Base-by-base conservation (phyloP, 2,888 invertebrate genomes). In the Microchrysa polita region DNA sequence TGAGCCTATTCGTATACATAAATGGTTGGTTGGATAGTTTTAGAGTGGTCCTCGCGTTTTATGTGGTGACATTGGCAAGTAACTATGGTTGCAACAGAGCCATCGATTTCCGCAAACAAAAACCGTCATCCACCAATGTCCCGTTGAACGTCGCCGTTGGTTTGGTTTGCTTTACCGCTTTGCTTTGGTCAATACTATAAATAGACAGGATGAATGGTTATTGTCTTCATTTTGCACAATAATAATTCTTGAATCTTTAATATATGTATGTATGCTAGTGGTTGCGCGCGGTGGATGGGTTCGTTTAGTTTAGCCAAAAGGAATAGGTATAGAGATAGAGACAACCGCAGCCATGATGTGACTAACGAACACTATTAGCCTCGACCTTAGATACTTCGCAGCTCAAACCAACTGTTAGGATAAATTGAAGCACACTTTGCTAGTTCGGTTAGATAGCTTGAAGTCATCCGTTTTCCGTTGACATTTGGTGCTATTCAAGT, bases 161-260 rank as follows among this genome's bases (percentile, higher is more conserved):
- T n/a, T n/a, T n/a, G n/a, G n/a, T n/a, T n/a, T n/a, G 27, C 27
- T 69, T 57, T 34, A 16, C 55, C 42, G 16, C 18, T 55, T 44
- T n/a, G n/a, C n/a, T n/a, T 60, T 44, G 59, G 48, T 44, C 60
- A 72, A 60, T 72, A 72, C 72, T 72, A 72, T 72, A 72, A 72
- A 72, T 72, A 72, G 72, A 44, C 18, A 48, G 34, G 48, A 44
- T 72, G 60, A 72, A 72, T 72, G 22, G 60, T 60, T 72, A 72
- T 72, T 72, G 72, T 72, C 57, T 69, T 69, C 55, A 69, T 57
- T 57, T 53, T 40, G 40, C 42, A 69, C 69, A 69, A 57, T 69
- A 69, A 69, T 69, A 69, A 57, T 69, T 69, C 55, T 57, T 65
- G 65, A 65, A 65, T 65, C 44, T 42, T 60, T 27, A 22, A 48